These are phyloP conservation scores for Tragelaphus buxtoni DNA, from an alignment of 2,113 vertebrate genomes.

Conservation along the genomic window DNA sequence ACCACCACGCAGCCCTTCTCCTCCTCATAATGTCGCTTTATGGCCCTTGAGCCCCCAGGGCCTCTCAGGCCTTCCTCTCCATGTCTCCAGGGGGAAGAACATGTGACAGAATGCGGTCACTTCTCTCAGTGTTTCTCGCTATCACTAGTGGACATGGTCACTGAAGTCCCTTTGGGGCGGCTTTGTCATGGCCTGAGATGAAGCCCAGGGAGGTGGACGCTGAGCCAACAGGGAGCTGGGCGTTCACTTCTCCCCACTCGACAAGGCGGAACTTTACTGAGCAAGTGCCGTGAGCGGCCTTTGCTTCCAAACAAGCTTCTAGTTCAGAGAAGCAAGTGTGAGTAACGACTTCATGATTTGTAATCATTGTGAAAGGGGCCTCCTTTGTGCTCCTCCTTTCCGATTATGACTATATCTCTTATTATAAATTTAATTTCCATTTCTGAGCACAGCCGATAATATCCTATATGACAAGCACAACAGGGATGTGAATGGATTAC, in stretches of 20 bases:
- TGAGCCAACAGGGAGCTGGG: slow-evolving; percentile 37
- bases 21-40: slow-evolving; percentile 61
- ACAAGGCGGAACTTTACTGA: slow-evolving; percentile 73
- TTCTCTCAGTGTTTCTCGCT: not conserved
- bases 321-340: slow-evolving; percentile 66
- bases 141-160: slow-evolving; percentile 38
- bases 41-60: slow-evolving; percentile 43
- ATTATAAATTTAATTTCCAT: slow-evolving; percentile 75
- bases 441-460: slow-evolving; percentile 53
- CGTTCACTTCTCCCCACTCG: slow-evolving; percentile 38
- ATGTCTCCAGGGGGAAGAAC: slow-evolving; percentile 45
- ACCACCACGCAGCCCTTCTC: slow-evolving; percentile 62
- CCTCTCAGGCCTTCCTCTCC: slow-evolving; percentile 28
- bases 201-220: slow-evolving; percentile 34
- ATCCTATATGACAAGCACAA: slow-evolving; percentile 70
- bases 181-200: slow-evolving; percentile 53
- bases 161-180: slow-evolving; percentile 52
- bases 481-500: slow-evolving; percentile 49
- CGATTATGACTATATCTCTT: slow-evolving; percentile 57
- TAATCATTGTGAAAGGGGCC: slow-evolving; percentile 58
- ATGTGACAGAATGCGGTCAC: slow-evolving; percentile 11
- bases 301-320: slow-evolving; percentile 57
- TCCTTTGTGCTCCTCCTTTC: slow-evolving; percentile 36
- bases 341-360: slow-evolving; percentile 75
- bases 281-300: slow-evolving; percentile 36